These are phyloP conservation scores for Percina caprodes DNA, from an alignment of 2,113 vertebrate species.

Conservation along the genomic window DNA sequence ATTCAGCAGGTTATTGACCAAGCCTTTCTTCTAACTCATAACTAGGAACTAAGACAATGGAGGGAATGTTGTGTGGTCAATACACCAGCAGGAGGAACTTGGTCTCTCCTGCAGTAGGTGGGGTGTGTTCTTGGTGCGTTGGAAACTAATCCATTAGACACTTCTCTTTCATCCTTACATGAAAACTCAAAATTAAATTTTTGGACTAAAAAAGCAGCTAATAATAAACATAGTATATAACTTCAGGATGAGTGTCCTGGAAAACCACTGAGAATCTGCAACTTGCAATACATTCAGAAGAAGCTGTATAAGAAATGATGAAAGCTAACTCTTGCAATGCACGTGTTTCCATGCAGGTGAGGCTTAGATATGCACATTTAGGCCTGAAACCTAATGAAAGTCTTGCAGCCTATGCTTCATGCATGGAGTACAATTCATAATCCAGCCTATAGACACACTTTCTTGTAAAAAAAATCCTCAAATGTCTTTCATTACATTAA, in stretches of 20 bases:
- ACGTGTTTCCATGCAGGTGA: not conserved
- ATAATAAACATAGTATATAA: no score
- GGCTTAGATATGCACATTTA: not conserved
- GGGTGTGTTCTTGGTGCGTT: constrained; percentile 18
- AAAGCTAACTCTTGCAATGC: not conserved
- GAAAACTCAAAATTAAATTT: not conserved
- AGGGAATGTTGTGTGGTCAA: not conserved
- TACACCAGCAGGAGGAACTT: not conserved
- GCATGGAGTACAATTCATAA: not conserved
- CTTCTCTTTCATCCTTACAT: not conserved
- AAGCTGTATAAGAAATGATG: not conserved
- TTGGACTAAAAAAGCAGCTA: not conserved
- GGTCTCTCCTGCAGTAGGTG: not conserved
- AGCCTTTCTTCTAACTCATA: no score
- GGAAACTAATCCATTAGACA: constrained; percentile 17
- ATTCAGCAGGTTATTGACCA: not conserved
- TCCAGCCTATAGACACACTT: not conserved
- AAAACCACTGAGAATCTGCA: not conserved
- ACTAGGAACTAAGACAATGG: not conserved
- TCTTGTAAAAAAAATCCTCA: not conserved
- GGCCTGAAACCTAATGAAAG: not conserved
- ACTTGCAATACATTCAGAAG: not conserved
- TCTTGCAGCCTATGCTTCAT: not conserved
- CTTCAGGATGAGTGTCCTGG: no score
- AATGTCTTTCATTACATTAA: not conserved